Evolutionary conservation across 2,888 invertebrate genomes (phyloP).

Genomic region (Torymus aiolomorphi): DNA sequence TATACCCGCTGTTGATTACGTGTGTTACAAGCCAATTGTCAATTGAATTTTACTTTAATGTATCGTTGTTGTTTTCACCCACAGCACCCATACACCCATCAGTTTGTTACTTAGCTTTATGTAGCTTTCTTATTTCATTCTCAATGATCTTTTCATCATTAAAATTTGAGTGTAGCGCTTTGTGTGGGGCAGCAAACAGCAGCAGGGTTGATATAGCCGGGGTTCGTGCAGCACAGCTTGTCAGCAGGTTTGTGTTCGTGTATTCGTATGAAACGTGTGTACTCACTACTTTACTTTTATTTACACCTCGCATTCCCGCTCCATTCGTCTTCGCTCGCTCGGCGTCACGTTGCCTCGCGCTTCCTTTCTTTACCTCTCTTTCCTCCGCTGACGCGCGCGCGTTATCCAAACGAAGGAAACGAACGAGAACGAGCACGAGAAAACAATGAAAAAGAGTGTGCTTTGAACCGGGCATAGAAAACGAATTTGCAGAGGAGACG

Average conservation of each 20-base stretch:
- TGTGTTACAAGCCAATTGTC: conserved; percentile 47
- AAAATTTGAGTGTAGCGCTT: conserved; percentile 69
- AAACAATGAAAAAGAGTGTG: neutral
- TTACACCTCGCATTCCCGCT: conserved; percentile 64
- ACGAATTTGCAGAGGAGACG: neutral
- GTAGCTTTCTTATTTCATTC: conserved; percentile 35
- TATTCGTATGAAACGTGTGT: conserved; percentile 71
- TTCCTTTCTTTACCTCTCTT: conserved; percentile 8
- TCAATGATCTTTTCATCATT: conserved; percentile 47
- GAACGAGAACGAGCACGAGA: neutral
- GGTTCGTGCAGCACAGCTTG: conserved; percentile 76
- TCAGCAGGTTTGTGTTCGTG: conserved; percentile 75
- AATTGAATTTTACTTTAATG: conserved; percentile 43
- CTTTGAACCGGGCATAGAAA: neutral
- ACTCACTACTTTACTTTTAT: conserved; percentile 66
- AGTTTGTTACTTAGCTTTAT: conserved; percentile 53
- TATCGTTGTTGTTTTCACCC: conserved; percentile 55
- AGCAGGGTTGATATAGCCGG: conserved; percentile 75
- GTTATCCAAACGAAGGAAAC: conserved; percentile 23
- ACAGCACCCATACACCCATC: conserved; percentile 63
- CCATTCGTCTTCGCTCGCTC: conserved; percentile 61
- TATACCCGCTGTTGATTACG: conserved; percentile 39
- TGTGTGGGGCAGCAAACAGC: conserved; percentile 75
- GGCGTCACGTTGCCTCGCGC: conserved; percentile 12
- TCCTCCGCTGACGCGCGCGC: neutral